A percentile compares a stretch with the other conserved stretches of the same genome.
These are phyloP conservation scores for Zosterops japonicus DNA, from an alignment of 2,113 vertebrate genomes.

Conservation along the genomic window DNA sequence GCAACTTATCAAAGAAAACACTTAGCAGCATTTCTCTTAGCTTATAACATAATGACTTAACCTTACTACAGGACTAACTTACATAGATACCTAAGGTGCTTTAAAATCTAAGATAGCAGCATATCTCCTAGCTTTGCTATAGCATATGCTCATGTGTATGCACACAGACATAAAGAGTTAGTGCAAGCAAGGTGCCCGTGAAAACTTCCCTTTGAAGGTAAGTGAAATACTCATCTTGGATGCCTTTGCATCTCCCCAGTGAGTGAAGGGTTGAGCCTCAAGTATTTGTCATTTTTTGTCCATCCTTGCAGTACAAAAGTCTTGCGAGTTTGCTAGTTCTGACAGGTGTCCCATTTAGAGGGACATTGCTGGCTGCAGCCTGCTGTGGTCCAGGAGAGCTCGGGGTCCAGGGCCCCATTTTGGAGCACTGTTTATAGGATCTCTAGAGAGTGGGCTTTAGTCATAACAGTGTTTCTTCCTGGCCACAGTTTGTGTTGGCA, in stretches of 20 bases:
- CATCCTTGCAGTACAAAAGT: fast-evolving
- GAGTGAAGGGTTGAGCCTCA: not conserved
- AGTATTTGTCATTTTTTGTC: not conserved
- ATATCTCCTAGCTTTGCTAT: not conserved
- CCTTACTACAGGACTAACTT: not conserved
- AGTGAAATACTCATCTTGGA: not conserved
- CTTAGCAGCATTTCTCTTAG: not conserved
- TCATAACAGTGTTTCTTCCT: not conserved
- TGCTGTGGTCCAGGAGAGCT: not conserved
- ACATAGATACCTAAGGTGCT: not conserved
- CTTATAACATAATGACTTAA: not conserved
- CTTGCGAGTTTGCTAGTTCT: not conserved
- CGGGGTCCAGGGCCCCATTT: not conserved
- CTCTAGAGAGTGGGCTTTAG: not conserved
- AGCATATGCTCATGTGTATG: not conserved
- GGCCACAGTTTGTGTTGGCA: not conserved
- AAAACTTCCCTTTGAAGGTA: not conserved
- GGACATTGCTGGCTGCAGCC: not conserved
- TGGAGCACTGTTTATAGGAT: not conserved
- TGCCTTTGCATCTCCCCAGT: not conserved
- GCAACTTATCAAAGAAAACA: not conserved
- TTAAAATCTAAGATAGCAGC: not conserved
- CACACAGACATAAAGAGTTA: not conserved
- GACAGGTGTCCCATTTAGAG: not conserved
- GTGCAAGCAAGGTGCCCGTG: not conserved